Evolutionary conservation across 2,888 invertebrate genomes (phyloP).

Genomic region (Meandrusa payeni): DNA sequence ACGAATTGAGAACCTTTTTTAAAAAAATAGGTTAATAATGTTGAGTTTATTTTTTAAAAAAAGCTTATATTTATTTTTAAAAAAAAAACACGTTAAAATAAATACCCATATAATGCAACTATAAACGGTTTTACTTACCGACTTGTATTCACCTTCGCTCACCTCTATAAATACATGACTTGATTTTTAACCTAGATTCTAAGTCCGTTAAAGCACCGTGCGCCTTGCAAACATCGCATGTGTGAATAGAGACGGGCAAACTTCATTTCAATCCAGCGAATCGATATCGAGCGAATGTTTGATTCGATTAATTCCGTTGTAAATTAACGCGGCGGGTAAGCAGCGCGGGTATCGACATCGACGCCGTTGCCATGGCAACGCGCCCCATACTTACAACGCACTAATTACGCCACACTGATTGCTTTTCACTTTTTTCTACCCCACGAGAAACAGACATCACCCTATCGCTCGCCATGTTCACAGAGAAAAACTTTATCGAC

Average conservation of each 20-base stretch:
- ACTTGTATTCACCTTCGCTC: conserved; percentile 22
- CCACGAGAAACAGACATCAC: conserved; percentile 75
- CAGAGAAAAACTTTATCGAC: conserved; percentile 36
- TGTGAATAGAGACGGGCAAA: conserved; percentile 28
- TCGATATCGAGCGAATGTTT: conserved; percentile 63
- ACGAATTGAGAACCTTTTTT: too few species aligned
- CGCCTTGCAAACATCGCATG: conserved; percentile 27
- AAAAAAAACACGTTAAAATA: neutral
- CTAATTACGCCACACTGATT: conserved; percentile 81
- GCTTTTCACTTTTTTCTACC: conserved; percentile 78
- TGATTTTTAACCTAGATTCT: conserved; percentile 26
- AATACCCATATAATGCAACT: conserved; percentile 1
- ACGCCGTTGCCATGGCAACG: conserved; percentile 71
- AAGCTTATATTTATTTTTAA: too few species aligned
- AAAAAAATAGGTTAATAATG: too few species aligned
- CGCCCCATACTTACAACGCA: conserved; percentile 79
- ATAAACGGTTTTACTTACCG: conserved; percentile 15
- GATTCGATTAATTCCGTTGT: conserved; percentile 76
- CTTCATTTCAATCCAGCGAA: conserved; percentile 53
- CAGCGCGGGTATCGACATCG: conserved; percentile 67
- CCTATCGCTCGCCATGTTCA: conserved; percentile 47
- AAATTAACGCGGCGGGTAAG: conserved; percentile 76
- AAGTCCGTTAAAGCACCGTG: conserved; percentile 24
- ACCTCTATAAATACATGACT: conserved; percentile 24
- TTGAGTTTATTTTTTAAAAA: too few species aligned